Conservation (phyloP, 2,888 invertebrate species). For the Drosophila maculinotata region DNA sequence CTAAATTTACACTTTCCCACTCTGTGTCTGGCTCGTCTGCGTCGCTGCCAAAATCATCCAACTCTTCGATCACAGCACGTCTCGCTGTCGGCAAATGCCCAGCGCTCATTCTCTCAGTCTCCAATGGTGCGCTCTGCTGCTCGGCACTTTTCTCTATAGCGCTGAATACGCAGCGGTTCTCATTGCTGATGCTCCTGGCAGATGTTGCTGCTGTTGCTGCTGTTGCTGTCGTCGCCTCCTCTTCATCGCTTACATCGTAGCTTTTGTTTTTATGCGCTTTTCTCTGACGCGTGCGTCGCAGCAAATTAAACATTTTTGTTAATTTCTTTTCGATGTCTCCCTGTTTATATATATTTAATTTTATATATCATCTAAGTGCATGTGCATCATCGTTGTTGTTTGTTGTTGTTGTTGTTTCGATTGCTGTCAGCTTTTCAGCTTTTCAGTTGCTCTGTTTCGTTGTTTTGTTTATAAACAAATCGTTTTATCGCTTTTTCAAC, state of each 20-base stretch:
- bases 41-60: slow-evolving; percentile 73
- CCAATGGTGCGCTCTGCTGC: slow-evolving; percentile 8
- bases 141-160: slow-evolving; percentile 23
- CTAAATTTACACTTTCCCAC: slow-evolving; percentile 73
- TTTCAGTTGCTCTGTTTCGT: slow-evolving; percentile 34
- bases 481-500: slow-evolving; percentile 59
- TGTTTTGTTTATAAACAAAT: slow-evolving; percentile 71
- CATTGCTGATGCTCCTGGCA: slow-evolving; percentile 31
- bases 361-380: slow-evolving; percentile 41
- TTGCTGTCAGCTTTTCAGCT: not conserved
- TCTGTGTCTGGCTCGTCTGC: slow-evolving; percentile 46
- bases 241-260: slow-evolving; percentile 51
- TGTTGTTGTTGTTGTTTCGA: slow-evolving; percentile 5
- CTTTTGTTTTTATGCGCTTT: slow-evolving; percentile 62
- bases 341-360: slow-evolving; percentile 25
- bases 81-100: slow-evolving; percentile 30
- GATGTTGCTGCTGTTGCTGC: slow-evolving; percentile 13
- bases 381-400: slow-evolving; percentile 33
- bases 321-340: slow-evolving; percentile 29
- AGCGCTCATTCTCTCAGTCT: slow-evolving; percentile 18
- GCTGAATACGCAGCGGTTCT: slow-evolving; percentile 60
- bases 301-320: slow-evolving; percentile 77
- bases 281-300: slow-evolving; percentile 77
- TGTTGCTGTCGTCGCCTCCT: slow-evolving; percentile 37
- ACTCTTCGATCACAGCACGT: slow-evolving; percentile 77